Conservation (phyloP, 2,888 invertebrate species). For the Endomychus coccineus region DNA sequence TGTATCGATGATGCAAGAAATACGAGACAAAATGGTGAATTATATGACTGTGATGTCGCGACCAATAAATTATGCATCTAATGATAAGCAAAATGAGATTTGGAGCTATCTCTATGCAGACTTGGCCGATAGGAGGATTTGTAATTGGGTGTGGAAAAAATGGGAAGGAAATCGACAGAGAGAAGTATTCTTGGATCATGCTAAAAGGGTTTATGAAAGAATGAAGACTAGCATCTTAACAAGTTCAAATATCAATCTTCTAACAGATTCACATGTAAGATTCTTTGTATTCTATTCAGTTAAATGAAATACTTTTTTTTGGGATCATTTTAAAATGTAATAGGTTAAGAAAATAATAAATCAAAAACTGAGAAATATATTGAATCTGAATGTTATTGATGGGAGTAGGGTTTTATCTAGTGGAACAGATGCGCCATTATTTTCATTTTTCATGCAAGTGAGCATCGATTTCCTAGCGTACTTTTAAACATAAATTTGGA, state of each 20-base stretch:
- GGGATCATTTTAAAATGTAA: no score
- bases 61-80: constrained; percentile 73
- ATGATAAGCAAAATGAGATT: constrained; percentile 69
- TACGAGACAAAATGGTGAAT: constrained; percentile 86
- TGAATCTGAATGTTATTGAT: no score
- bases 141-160: constrained; percentile 85
- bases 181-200: constrained; percentile 59
- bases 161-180: constrained; percentile 74
- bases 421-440: no score
- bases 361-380: no score
- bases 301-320: no score
- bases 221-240: constrained; percentile 25
- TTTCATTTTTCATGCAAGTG: no score
- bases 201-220: constrained; percentile 44
- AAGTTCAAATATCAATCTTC: constrained; percentile 27
- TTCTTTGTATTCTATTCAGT: constrained; percentile 3
- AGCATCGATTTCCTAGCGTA: no score
- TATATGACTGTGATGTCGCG: constrained; percentile 95
- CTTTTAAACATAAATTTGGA: no score
- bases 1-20: constrained; percentile 89
- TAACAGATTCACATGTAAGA: constrained; percentile 30
- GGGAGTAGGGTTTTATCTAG: no score
- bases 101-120: constrained; percentile 98
- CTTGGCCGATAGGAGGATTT: constrained; percentile 80
- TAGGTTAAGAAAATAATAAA: no score